Evolutionary conservation across 2,113 vertebrate genomes (phyloP).

Genomic region (Mesembrinibis cayennensis): DNA sequence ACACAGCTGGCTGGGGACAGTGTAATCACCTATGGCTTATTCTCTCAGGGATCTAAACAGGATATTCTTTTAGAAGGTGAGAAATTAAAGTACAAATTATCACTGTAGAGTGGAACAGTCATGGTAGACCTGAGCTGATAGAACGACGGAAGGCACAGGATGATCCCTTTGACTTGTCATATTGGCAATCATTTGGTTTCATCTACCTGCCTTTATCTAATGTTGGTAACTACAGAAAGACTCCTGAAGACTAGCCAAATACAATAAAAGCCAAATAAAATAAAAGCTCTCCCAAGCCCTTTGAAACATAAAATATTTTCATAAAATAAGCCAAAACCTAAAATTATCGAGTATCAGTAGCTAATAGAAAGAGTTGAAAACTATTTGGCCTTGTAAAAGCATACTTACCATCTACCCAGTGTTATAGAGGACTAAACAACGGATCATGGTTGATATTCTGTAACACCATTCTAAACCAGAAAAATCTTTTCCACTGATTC

Average conservation of each 20-base stretch:
- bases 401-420: not conserved
- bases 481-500: not conserved
- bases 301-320: not conserved
- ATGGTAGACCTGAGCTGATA: not conserved
- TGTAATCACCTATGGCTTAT: not conserved
- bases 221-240: not conserved
- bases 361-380: not conserved
- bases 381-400: not conserved
- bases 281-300: not conserved
- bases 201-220: not conserved
- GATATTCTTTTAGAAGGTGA: not conserved
- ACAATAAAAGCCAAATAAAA: not conserved
- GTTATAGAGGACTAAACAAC: not conserved
- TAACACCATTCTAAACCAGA: not conserved
- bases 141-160: not conserved
- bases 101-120: not conserved
- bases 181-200: not conserved
- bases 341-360: not conserved
- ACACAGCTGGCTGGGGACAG: not conserved
- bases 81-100: not conserved
- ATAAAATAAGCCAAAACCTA: not conserved
- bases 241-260: not conserved
- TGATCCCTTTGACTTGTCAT: not conserved
- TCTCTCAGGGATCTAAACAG: not conserved
- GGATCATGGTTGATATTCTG: not conserved